These are phyloP conservation scores for Volucella inanis DNA, from an alignment of 2,888 invertebrate genomes.

Conservation along the genomic window DNA sequence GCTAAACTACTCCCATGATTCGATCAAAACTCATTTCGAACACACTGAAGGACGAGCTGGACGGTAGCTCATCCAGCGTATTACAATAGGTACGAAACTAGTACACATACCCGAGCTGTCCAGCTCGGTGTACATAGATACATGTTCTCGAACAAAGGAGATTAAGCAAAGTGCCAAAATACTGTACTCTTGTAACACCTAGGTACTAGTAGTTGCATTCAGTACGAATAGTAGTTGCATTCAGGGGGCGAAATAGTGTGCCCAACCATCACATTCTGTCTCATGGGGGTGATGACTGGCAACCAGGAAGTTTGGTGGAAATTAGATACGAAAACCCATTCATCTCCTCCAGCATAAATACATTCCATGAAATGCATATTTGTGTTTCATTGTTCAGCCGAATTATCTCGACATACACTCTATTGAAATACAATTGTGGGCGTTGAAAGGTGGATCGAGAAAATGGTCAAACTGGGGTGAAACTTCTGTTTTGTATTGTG, in stretches of 20 bases:
- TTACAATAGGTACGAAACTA: background rate
- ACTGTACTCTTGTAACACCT: background rate
- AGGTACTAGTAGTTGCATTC: background rate
- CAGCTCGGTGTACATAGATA: background rate
- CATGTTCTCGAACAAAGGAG: background rate
- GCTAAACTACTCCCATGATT: constrained; percentile 49
- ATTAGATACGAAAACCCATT: constrained; percentile 36
- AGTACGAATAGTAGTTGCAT: background rate
- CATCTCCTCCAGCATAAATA: constrained; percentile 12
- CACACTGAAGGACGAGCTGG: constrained; percentile 11
- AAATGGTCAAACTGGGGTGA: too few species aligned
- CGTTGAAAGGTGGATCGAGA: constrained; percentile 12
- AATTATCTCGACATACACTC: background rate
- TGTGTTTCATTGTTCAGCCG: constrained; percentile 34
- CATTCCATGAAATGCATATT: constrained; percentile 15
- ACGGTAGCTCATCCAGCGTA: constrained; percentile 21
- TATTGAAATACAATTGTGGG: constrained; percentile 52
- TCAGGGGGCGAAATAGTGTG: background rate
- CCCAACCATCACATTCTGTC: constrained; percentile 13
- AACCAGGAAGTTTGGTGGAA: background rate
- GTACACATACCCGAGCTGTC: background rate
- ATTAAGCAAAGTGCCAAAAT: background rate
- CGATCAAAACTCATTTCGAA: constrained; percentile 61
- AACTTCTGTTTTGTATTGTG: background rate
- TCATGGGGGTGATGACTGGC: background rate